Percentiles rank a stretch among this genome's conserved stretches.
Evolutionary conservation across 2,113 vertebrate species (phyloP).

Genomic region (Eira barbara): DNA sequence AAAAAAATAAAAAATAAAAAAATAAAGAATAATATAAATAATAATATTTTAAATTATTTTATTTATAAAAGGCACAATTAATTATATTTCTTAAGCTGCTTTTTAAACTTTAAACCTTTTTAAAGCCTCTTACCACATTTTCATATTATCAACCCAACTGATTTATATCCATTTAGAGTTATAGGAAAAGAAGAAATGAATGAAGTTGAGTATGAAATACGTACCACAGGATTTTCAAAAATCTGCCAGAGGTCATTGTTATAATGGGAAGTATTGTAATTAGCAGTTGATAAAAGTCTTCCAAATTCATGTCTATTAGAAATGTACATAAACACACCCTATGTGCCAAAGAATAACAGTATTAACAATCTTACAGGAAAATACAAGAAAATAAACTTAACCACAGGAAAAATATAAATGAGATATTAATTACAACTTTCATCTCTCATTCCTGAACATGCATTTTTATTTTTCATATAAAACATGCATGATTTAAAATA

Average conservation of each 20-base stretch:
- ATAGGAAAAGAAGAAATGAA: not conserved
- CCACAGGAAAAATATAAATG: not conserved
- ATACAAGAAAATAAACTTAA: constrained; percentile 8
- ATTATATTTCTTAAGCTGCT: not conserved
- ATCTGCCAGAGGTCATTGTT: constrained; percentile 99
- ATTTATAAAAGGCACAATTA: not conserved
- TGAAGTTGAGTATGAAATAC: constrained; percentile 72
- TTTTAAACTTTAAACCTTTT: not conserved
- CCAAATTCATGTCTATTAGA: constrained; percentile 97
- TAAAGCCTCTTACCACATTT: not conserved
- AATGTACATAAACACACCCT: constrained; percentile 98
- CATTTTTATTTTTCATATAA: constrained; percentile 52
- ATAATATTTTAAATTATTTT: not conserved
- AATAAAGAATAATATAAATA: not conserved
- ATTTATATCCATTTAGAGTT: not conserved
- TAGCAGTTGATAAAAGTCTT: constrained; percentile 95
- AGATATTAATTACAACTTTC: not conserved
- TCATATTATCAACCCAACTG: not conserved
- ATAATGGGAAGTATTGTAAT: constrained; percentile 96
- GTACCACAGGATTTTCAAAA: constrained; percentile 98
- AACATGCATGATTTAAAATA: constrained; percentile 24
- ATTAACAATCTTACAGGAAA: constrained; percentile 68
- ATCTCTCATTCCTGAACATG: constrained; percentile 35
- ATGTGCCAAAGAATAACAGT: constrained; percentile 77
- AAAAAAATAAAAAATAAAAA: no score